Evolutionary conservation across 1,140 invertebrate genomes (phyloP).

Genomic region (Belonocnema kinseyi): DNA sequence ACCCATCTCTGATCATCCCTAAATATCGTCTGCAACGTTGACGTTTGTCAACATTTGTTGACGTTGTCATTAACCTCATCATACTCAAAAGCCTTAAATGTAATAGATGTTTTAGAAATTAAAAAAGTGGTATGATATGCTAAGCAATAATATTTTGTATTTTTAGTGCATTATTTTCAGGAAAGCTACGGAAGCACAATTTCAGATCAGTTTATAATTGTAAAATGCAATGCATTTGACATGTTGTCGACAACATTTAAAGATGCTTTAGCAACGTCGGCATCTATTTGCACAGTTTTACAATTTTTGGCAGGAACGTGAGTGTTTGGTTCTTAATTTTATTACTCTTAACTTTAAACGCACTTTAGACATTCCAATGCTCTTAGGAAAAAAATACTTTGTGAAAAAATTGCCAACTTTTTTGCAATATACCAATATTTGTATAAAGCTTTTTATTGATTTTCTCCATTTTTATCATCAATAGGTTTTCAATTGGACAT

Average conservation of each 20-base stretch:
- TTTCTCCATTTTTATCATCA: conserved; percentile 58
- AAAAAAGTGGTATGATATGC: neutral
- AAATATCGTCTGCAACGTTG: conserved; percentile 1
- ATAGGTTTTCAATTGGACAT: conserved; percentile 49
- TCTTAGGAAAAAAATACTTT: conserved; percentile 23
- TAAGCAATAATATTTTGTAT: neutral
- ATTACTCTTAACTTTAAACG: conserved; percentile 11
- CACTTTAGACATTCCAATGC: conserved; percentile 13
- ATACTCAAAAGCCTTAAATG: neutral
- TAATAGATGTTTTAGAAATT: neutral
- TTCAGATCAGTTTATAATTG: neutral
- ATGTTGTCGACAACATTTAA: conserved; percentile 35
- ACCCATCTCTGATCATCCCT: too few relatives aligned
- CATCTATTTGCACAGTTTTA: conserved; percentile 81
- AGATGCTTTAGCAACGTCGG: conserved; percentile 75
- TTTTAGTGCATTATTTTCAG: neutral
- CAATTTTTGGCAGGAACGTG: conserved; percentile 84
- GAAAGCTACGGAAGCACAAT: neutral
- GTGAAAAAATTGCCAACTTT: neutral
- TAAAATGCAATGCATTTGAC: neutral
- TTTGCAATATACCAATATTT: neutral
- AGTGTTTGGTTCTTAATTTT: conserved; percentile 63
- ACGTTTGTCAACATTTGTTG: neutral
- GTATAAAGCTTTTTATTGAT: conserved; percentile 36
- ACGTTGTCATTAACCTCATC: neutral